Base-by-base conservation (phyloP, 2,797 vertebrate species). In the Lepilemur septentrionalis region DNA sequence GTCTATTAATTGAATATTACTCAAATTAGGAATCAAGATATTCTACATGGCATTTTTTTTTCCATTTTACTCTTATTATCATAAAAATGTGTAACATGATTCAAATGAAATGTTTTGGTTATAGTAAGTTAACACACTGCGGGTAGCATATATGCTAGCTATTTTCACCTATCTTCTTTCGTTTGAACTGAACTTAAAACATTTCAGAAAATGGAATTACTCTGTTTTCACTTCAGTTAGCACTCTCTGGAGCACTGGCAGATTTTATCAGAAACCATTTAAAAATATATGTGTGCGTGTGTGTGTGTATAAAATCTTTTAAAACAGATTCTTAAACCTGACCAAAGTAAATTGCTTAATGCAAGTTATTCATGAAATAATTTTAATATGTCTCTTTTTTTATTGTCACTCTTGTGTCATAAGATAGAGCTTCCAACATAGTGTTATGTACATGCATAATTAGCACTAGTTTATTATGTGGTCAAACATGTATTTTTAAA, bases 21-120 rank as follows among this genome's bases (percentile, higher is more conserved):
- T 79, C 1, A 89, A 85, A 78, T 92, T 94, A 91, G 63, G 67
- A 93, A 95, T 92, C 65, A 86, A 86, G 75, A 93, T 72, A 85
- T 50, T 76, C 32, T 52, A 48, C 18, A 18, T 72, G 52, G 5
- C 14, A 63, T 57, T 85, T 89, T 88, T 89, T 95, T 50, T 25
- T 14, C 48, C 55, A 89, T 85, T 86, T 97, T 85, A 76, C 23
- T 89, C 75, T 94, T 96, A 14, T 93, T 95, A 87, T 97, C 79
- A 95, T 91, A 94, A 88, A 95, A 96, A 89, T 82, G 72, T 88
- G 32, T 80, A 94, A 83, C 83, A 82, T 93, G 97, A 96, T 96
- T 95, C 84, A 95, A 98, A 97, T 97, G 96, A 96, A 97, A 96
- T 96, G 89, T 98, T 97, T 98, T 97, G 94, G 97, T 96, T 97